Evolutionary conservation across 1,140 invertebrate species (phyloP).

Genomic region (Hydropsyche tenuis): DNA sequence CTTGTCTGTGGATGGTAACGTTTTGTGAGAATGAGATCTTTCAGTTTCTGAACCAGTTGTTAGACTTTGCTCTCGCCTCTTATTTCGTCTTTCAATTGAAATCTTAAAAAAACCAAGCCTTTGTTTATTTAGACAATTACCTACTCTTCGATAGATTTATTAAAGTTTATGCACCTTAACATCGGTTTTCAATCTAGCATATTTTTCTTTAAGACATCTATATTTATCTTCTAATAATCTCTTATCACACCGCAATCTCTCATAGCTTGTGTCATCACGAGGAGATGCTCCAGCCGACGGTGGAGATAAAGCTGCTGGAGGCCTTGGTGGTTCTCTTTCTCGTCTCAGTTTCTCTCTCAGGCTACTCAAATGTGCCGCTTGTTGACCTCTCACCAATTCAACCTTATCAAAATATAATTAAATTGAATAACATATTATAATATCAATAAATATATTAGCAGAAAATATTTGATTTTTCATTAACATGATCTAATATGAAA

Average conservation of each 20-base stretch:
- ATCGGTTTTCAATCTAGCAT: slow-evolving; percentile 78
- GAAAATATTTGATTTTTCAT: too few relatives aligned
- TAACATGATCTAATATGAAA: too few relatives aligned
- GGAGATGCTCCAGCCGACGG: slow-evolving; percentile 30
- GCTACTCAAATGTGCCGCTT: slow-evolving; percentile 69
- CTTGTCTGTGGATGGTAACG: slow-evolving; percentile 59
- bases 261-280: slow-evolving; percentile 64
- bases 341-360: slow-evolving; percentile 66
- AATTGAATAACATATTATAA: too few relatives aligned
- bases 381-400: slow-evolving; percentile 67
- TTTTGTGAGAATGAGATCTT: slow-evolving; percentile 71
- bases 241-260: slow-evolving; percentile 75
- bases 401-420: too few relatives aligned
- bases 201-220: slow-evolving; percentile 80
- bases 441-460: too few relatives aligned
- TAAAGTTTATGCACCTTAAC: slow-evolving; percentile 63
- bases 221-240: slow-evolving; percentile 78
- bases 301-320: slow-evolving; percentile 14
- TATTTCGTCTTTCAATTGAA: slow-evolving; percentile 66
- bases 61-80: slow-evolving; percentile 62
- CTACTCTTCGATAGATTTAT: too few relatives aligned
- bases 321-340: slow-evolving; percentile 60
- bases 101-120: slow-evolving; percentile 53
- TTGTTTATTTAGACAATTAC: slow-evolving; percentile 48
- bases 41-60: slow-evolving; percentile 78